Evolutionary conservation across 2,113 vertebrate genomes (phyloP), one percentile per base, ranked within the genome.

Genomic region (Pygoscelis antarcticus): DNA sequence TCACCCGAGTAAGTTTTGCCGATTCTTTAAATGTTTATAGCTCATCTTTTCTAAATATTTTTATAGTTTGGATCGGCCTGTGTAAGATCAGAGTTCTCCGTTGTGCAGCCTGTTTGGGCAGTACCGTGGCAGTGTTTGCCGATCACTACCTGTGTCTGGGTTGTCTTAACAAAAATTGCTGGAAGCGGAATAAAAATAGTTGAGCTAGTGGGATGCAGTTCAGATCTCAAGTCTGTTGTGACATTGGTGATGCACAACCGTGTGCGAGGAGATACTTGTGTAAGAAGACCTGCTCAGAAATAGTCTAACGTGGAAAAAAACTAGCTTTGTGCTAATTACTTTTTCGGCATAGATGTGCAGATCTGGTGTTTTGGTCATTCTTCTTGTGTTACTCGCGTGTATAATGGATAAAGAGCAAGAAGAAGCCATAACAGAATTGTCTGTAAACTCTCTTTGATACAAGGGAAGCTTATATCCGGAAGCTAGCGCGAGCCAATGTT

Each of bases 231-330:
- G 46, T 70, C 29, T 71, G 10, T 29, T 30, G 46, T 54, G 32
- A 38, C 14, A 2, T 12, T 51, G 55, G 27, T 32, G 36, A 6
- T 4, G 32, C 30, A 4, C 13, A 29, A 0, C 36, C 9, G 0
- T 40, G 8, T 16, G 29, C 19, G 72, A 89, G 60, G 52, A 70
- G 60, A 7, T 18, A 19, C 13, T 46, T 72, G 17, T 62, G 2
- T 27, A 47, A 58, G 82, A 38, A 0, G 4, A 46, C 9, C 13
- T 51, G n/a, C 42, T 89, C 20, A 36, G 36, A 90, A 87, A 7
- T 57, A 74, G 15, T 15, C 51, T 38, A 13, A 46, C 0, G 0
- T 65, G 36, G 30, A 18, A 71, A 79, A 79, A 81, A 81, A 26
- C 0, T 21, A 38, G 23, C n/a, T 71, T 81, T 2, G 10, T 51